Percentiles rank a stretch among this genome's conserved stretches.
phyloP scores from a whole-genome alignment of 2,113 vertebrate genomes.

The Hippocampus guttulatus region DNA sequence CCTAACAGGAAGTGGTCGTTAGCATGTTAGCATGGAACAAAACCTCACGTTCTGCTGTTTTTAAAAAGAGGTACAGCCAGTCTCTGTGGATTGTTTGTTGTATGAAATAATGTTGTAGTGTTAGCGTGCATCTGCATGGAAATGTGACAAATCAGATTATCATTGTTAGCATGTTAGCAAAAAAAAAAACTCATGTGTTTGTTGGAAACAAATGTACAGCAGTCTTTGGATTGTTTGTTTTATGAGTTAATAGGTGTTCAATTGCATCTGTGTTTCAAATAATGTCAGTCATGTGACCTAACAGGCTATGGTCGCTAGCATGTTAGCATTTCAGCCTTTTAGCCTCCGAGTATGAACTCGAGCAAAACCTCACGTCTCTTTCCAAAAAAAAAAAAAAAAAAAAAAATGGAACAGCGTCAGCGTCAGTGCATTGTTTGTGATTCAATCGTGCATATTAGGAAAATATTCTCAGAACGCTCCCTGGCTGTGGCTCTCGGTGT shows the following conservation, averaged over 20 bases:
- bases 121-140: too few relatives aligned
- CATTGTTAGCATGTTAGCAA: too few relatives aligned
- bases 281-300: too few relatives aligned
- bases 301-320: background rate
- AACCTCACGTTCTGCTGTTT: background rate
- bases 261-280: too few relatives aligned
- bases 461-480: slow-evolving; percentile 18
- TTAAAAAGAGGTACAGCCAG: background rate
- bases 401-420: background rate
- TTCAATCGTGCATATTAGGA: slow-evolving; percentile 1
- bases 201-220: background rate
- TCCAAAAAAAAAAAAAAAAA: background rate
- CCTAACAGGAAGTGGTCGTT: background rate
- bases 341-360: background rate
- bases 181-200: background rate
- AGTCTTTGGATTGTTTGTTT: background rate
- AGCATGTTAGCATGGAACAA: background rate
- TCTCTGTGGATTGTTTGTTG: background rate
- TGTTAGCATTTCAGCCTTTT: background rate
- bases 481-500: slow-evolving; percentile 66
- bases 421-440: background rate
- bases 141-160: too few relatives aligned
- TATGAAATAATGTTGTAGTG: too few relatives aligned
- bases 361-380: background rate
- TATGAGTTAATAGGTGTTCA: too few relatives aligned